Conservation (phyloP, 2,797 vertebrate species). For the Sebastes minor region DNA sequence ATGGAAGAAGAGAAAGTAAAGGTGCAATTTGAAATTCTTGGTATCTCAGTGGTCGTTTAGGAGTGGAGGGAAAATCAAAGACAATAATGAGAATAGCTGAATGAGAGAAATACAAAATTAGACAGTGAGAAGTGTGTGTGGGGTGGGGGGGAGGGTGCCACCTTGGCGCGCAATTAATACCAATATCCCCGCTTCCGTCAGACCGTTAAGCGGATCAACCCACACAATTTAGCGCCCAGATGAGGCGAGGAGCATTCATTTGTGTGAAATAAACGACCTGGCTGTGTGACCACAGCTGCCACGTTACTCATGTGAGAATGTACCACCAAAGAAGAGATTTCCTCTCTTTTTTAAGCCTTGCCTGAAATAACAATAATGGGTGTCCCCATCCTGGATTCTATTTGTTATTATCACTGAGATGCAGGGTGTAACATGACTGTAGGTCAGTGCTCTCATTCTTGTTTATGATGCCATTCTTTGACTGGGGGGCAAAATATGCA, state of each 20-base stretch:
- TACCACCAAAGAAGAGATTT: slow-evolving; percentile 18
- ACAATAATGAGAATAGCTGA: background rate
- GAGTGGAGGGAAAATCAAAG: slow-evolving; percentile 3
- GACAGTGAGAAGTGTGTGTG: background rate
- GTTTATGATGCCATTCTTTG: background rate
- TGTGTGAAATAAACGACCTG: slow-evolving; percentile 53
- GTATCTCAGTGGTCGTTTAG: background rate
- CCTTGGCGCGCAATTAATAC: slow-evolving; percentile 57
- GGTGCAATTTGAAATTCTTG: background rate
- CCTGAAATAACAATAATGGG: slow-evolving; percentile 17
- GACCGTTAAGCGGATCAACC: slow-evolving; percentile 64
- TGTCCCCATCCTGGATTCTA: background rate
- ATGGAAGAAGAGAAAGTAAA: background rate
- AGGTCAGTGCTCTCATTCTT: slow-evolving; percentile 8
- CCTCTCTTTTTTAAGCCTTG: background rate
- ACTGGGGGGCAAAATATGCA: background rate
- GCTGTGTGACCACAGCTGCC: slow-evolving; percentile 47
- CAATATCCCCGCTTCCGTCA: slow-evolving; percentile 44
- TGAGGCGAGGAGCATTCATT: slow-evolving; percentile 37
- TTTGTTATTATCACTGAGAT: slow-evolving; percentile 9
- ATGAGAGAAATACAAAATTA: background rate
- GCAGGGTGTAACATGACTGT: slow-evolving; percentile 3
- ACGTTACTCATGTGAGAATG: slow-evolving; percentile 27
- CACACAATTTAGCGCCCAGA: slow-evolving; percentile 53
- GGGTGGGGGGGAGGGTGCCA: background rate